phyloP scores from a whole-genome alignment of 2,797 vertebrate species.

The Sebastes hubbsi region DNA sequence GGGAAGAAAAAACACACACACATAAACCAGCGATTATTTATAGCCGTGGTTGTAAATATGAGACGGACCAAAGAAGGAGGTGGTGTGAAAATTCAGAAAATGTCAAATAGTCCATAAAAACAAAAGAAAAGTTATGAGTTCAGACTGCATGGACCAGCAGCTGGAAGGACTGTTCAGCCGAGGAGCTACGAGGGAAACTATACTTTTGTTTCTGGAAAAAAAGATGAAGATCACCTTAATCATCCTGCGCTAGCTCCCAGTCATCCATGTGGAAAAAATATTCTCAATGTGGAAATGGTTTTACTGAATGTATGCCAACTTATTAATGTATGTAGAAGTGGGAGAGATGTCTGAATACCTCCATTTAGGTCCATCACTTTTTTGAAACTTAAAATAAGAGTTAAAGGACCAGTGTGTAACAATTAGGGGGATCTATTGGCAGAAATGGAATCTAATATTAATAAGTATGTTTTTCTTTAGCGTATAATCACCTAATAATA shows the following conservation, averaged over 20 bases:
- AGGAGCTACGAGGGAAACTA: constrained; percentile 16
- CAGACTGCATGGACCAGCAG: constrained; percentile 30
- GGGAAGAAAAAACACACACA: constrained; percentile 1
- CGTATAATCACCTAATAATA: no score
- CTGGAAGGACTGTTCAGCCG: constrained; percentile 32
- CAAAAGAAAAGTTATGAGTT: constrained; percentile 4
- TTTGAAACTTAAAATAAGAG: not conserved
- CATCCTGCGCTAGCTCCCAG: not conserved
- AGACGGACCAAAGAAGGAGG: constrained; percentile 51
- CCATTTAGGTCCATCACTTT: not conserved
- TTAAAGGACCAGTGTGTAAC: no score
- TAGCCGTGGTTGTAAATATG: constrained; percentile 56
- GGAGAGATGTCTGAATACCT: not conserved
- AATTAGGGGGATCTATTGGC: no score
- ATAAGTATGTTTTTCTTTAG: no score
- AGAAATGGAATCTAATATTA: no score
- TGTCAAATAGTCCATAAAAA: not conserved
- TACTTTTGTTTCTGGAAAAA: not conserved
- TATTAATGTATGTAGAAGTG: constrained; percentile 39
- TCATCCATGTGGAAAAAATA: not conserved
- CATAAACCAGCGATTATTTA: constrained; percentile 22
- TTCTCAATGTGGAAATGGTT: not conserved
- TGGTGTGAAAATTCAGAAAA: constrained; percentile 12
- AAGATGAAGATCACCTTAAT: constrained; percentile 1
- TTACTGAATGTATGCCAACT: constrained; percentile 51